Evolutionary conservation across 1,140 invertebrate species (phyloP), one percentile per base, ranked within the genome.

Genomic region (Reticulitermes speratus): DNA sequence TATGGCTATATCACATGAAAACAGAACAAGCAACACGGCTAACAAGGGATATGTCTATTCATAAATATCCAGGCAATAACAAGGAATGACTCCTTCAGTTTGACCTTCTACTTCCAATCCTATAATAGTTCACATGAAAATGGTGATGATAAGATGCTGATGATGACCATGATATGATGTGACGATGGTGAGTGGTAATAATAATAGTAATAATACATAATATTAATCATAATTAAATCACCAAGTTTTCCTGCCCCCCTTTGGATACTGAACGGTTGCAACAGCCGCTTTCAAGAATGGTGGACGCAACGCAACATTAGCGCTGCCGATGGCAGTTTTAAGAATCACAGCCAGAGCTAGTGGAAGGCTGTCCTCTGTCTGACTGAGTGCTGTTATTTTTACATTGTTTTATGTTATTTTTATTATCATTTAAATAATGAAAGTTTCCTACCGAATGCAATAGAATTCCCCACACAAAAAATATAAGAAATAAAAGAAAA

Each of bases 1-100:
- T 89, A 89, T 88, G 87, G 87, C 88, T 88, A 85, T 86, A 87
- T 88, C 87, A 87, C 87, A 87, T 87, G 44, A 87, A 86, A 75
- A 84, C 82, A 86, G 65, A 87, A 87, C 86, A 87, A 86, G 44
- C 69, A 85, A 87, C 83, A 86, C 83, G 48, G 75, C 86, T 84
- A 84, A 88, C 86, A 87, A 83, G 88, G 85, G 86, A 88, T 87
- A 87, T 88, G 85, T 88, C 75, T 86, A 65, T 55, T 52, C 84
- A 84, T 87, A 55, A 81, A 87, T 85, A 88, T 84, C 59, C 86
- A 87, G 84, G 65, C 69, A 65, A 87, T 86, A 69, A 52, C 83
- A 84, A 59, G 23, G 52, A 82, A 86, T 44, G 75, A 44, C 75
- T 87, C 84, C 48, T 83, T 82, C 52, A 65, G 81, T 55, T 52